Base-by-base conservation (phyloP, 2,888 invertebrate species). In the Mesodorylaimus sp. region DNA sequence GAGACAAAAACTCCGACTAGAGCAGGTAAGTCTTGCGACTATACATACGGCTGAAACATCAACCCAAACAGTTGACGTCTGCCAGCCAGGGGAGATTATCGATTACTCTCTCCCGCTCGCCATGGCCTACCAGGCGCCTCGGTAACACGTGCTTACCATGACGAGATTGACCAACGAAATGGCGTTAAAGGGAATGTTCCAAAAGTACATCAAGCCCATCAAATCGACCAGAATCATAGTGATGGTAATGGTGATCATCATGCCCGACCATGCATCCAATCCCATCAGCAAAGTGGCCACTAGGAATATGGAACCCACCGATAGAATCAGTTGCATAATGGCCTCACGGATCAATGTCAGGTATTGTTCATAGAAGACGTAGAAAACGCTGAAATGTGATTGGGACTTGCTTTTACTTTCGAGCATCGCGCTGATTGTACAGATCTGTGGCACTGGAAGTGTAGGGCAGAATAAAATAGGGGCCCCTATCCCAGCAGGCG, bases 351-450 rank as follows among this genome's bases (percentile, higher is more conserved):
- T 83, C 60, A 91, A 84, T 0, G 80, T 80, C 53, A 91, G 71
- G 69, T 95, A 95, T 68, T 93, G 93, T 64, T 95, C 93, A 64
- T 83, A 95, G 68, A 75, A 95, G 0, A 93, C 87, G 65, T 89
- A 93, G 70, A 87, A 88, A 0, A 89, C 74, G 55, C 87, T 81
- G 70, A 56, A 73, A 71, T n/a, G n/a, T n/a, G n/a, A n/a, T n/a
- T n/a, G n/a, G n/a, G n/a, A n/a, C n/a, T n/a, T n/a, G n/a, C n/a
- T n/a, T n/a, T n/a, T n/a, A n/a, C n/a, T n/a, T n/a, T n/a, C n/a
- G n/a, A n/a, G n/a, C n/a, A n/a, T n/a, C n/a, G n/a, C n/a, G n/a
- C n/a, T n/a, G n/a, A n/a, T n/a, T n/a, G n/a, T n/a, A n/a, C n/a
- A n/a, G n/a, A n/a, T n/a, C n/a, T n/a, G n/a, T n/a, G n/a, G n/a